Conservation (phyloP, 2,113 vertebrate genomes). For the Sinosuthora webbiana region DNA sequence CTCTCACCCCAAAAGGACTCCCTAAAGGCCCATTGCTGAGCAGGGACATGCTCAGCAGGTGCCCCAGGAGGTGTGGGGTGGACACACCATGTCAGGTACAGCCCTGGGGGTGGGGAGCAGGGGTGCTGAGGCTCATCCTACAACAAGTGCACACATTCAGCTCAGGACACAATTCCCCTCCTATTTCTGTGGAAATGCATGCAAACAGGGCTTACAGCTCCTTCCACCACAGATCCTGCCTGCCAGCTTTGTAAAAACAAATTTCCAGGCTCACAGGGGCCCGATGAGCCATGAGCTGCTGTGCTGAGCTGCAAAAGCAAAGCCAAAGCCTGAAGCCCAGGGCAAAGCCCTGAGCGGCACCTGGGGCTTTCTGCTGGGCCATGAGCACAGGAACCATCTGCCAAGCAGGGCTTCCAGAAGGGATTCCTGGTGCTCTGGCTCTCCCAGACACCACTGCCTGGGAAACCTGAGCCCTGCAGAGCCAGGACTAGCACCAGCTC, state of each 20-base stretch:
- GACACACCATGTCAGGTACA: rapidly evolving
- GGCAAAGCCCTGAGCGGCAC: background rate
- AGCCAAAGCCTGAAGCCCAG: background rate
- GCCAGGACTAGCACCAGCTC: background rate
- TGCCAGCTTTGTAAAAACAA: background rate
- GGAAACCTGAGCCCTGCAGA: background rate
- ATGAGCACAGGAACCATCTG: background rate
- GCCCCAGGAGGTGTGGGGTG: background rate
- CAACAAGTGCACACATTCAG: rapidly evolving
- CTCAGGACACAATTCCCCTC: background rate
- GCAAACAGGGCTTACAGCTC: background rate
- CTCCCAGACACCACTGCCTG: background rate
- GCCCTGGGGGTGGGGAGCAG: background rate
- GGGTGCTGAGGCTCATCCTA: background rate
- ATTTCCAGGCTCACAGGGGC: background rate
- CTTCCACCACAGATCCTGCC: background rate
- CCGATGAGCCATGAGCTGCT: background rate
- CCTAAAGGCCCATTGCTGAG: rapidly evolving
- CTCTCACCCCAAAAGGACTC: background rate
- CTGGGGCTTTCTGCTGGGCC: background rate
- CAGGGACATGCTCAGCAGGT: background rate
- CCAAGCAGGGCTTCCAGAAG: background rate
- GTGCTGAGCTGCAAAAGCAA: background rate
- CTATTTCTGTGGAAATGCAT: background rate
- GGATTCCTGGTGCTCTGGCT: background rate